phyloP scores from a whole-genome alignment of 2,888 invertebrate genomes.

The Metopia argyrocephala region DNA sequence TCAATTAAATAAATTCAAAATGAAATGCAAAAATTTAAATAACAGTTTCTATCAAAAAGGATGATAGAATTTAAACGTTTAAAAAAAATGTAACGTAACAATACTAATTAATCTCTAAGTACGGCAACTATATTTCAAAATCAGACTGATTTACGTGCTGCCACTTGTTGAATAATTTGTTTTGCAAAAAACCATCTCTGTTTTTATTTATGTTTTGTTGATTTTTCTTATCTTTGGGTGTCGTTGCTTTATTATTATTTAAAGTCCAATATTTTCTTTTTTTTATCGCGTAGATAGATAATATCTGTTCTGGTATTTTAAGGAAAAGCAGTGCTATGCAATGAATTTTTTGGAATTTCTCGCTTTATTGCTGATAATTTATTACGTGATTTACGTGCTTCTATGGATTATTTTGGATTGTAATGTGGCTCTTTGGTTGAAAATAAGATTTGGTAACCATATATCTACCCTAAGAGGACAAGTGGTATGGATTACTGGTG shows the following conservation, averaged over 20 bases:
- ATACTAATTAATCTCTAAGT: neutral
- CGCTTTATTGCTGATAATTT: conserved; percentile 75
- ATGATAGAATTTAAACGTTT: too few relatives aligned
- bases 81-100: too few relatives aligned
- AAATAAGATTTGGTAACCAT: conserved; percentile 82
- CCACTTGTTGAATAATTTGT: neutral
- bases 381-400: conserved; percentile 80
- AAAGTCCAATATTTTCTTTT: neutral
- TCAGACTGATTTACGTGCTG: neutral
- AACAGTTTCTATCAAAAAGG: too few relatives aligned
- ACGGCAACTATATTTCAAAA: neutral
- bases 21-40: too few relatives aligned
- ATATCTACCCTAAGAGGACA: conserved; percentile 81
- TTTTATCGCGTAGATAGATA: neutral
- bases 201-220: neutral
- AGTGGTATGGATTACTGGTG: conserved; percentile 91
- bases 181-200: neutral
- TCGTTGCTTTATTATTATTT: neutral
- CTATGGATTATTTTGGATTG: conserved; percentile 81
- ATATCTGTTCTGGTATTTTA: neutral
- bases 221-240: too few relatives aligned
- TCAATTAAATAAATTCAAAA: too few relatives aligned
- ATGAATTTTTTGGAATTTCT: conserved; percentile 76
- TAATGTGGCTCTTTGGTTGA: conserved; percentile 81
- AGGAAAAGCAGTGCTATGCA: neutral